Evolutionary conservation across 53 echinoderm and acorn worm species (phyloP).

Genomic region (Stichopus horrens): DNA sequence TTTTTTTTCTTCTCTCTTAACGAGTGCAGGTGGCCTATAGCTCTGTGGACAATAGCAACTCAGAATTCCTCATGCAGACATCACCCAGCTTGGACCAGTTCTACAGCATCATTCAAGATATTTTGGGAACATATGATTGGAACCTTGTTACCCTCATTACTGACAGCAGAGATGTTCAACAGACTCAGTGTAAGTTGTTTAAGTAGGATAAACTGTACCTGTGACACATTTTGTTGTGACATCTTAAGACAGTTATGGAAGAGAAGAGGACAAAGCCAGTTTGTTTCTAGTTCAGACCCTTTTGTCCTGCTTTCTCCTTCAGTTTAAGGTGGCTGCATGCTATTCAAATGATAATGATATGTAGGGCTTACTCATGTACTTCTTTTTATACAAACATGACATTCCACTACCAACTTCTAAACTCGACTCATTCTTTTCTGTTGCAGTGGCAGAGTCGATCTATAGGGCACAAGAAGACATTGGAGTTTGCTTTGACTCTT

Average conservation of each 20-base stretch:
- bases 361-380: too few relatives aligned
- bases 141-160: slow-evolving; percentile 16
- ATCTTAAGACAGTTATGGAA: too few relatives aligned
- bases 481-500: not conserved
- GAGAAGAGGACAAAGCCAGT: not conserved
- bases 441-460: slow-evolving; percentile 38
- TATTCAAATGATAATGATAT: too few relatives aligned
- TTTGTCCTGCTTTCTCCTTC: too few relatives aligned
- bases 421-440: not conserved
- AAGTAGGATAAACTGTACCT: too few relatives aligned
- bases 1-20: not conserved
- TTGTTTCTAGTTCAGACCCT: not conserved
- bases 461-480: not conserved
- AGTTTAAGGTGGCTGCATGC: too few relatives aligned
- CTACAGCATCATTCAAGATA: not conserved
- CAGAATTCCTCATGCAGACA: slow-evolving; percentile 26
- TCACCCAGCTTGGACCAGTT: not conserved
- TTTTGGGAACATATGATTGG: slow-evolving; percentile 9
- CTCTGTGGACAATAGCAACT: not conserved
- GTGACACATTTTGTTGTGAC: too few relatives aligned
- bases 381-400: too few relatives aligned
- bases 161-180: slow-evolving; percentile 27
- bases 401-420: too few relatives aligned
- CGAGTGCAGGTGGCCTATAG: slow-evolving; percentile 33
- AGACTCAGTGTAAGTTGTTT: slow-evolving; percentile 7